Percentiles rank a stretch among this genome's conserved stretches.
phyloP scores from a whole-genome alignment of 2,888 invertebrate genomes.

The Petrophora chlorosata region DNA sequence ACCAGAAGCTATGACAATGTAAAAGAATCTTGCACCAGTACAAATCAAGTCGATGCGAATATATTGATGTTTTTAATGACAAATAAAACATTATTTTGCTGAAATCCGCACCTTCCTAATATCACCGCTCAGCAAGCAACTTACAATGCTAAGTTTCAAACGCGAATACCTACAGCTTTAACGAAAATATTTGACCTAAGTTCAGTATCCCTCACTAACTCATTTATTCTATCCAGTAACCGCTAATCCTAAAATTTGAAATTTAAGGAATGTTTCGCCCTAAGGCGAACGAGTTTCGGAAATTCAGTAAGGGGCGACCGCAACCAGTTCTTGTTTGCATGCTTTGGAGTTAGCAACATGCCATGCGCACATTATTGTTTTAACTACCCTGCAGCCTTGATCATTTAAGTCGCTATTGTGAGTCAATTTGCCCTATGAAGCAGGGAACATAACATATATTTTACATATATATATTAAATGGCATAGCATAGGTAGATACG shows the following conservation, averaged over 20 bases:
- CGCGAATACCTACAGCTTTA: conserved; percentile 9
- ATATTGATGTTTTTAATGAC: too few species aligned
- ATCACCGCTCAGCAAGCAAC: conserved; percentile 8
- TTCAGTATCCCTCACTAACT: conserved; percentile 38
- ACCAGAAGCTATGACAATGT: too few species aligned
- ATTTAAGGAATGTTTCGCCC: conserved; percentile 51
- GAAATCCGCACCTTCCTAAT: too few species aligned
- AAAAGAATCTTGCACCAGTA: too few species aligned
- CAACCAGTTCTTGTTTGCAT: conserved; percentile 14
- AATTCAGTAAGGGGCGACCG: conserved; percentile 20
- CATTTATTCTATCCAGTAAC: conserved; percentile 46
- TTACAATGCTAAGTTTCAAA: conserved; percentile 7
- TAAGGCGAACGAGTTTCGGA: conserved; percentile 36
- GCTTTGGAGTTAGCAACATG: conserved; percentile 18
- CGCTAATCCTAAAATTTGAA: conserved; percentile 49
- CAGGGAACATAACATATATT: too few species aligned
- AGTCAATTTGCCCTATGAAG: too few species aligned
- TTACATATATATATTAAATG: too few species aligned
- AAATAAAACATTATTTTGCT: too few species aligned
- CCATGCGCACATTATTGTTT: conserved; percentile 7
- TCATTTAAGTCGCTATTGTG: too few species aligned
- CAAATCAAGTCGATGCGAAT: too few species aligned
- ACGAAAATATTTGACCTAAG: conserved; percentile 37
- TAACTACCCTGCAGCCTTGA: too few species aligned
- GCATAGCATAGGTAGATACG: too few species aligned